Evolutionary conservation across 2,113 vertebrate genomes (phyloP).

Genomic region (Anhinga anhinga): DNA sequence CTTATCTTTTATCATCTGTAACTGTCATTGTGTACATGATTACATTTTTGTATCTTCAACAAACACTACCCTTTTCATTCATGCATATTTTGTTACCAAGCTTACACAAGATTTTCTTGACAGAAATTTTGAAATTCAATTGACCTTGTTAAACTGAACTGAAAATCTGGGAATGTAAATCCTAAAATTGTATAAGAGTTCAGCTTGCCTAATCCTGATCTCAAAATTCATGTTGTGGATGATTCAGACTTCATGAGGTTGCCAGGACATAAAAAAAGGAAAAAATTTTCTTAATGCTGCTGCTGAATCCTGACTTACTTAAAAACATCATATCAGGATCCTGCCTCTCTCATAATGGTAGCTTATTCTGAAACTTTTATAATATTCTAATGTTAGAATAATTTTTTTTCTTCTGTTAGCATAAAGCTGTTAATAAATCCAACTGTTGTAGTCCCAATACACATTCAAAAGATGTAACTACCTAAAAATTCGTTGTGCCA

Average conservation of each 20-base stretch:
- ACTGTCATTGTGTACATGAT: background rate
- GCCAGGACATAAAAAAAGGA: background rate
- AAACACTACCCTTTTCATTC: background rate
- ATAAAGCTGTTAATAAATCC: background rate
- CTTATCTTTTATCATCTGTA: background rate
- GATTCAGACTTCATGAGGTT: background rate
- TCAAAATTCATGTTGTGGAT: background rate
- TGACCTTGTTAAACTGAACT: background rate
- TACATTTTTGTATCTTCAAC: background rate
- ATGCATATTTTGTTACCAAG: rapidly evolving
- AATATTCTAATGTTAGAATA: background rate
- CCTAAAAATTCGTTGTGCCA: background rate
- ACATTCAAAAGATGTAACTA: background rate
- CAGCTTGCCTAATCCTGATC: background rate
- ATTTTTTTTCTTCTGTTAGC: background rate
- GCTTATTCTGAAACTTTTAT: background rate
- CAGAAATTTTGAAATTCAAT: background rate
- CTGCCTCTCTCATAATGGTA: background rate
- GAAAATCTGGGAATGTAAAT: background rate
- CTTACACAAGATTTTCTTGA: background rate
- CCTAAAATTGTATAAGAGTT: background rate
- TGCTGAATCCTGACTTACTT: background rate
- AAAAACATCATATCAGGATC: rapidly evolving
- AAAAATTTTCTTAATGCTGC: background rate
- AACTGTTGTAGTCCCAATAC: background rate